These are phyloP conservation scores for Apis florea DNA, from an alignment of 1,140 invertebrate species.

Conservation along the genomic window DNA sequence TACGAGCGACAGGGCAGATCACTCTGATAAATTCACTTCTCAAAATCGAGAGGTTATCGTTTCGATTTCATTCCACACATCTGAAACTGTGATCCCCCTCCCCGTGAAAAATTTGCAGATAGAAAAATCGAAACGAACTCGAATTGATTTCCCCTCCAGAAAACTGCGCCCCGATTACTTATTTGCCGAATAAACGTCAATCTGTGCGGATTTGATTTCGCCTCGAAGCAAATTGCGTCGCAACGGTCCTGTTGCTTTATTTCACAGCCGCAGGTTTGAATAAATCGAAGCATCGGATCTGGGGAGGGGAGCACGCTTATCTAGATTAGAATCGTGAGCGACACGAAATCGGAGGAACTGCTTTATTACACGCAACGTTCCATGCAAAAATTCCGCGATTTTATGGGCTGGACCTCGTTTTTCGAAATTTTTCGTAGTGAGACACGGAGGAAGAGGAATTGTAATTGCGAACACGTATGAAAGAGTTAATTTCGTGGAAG, in stretches of 20 bases:
- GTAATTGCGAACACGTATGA: too few species aligned
- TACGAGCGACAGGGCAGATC: background rate
- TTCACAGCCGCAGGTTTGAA: background rate
- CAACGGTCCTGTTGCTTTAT: background rate
- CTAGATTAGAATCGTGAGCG: background rate
- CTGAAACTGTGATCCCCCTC: background rate
- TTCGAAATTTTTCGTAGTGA: too few species aligned
- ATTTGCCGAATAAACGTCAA: slow-evolving; percentile 32
- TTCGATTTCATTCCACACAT: too few species aligned
- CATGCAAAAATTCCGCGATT: background rate
- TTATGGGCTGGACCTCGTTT: background rate
- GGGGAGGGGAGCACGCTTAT: background rate
- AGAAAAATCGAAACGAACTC: background rate
- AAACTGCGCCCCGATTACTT: slow-evolving; percentile 11
- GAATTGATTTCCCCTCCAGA: slow-evolving; percentile 13
- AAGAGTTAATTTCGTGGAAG: too few species aligned
- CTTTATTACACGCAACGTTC: background rate
- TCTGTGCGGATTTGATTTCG: background rate
- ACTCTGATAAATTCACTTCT: background rate
- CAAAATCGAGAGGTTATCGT: background rate
- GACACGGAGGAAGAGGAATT: too few species aligned
- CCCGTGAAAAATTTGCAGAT: background rate
- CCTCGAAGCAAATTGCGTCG: background rate
- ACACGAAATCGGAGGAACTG: background rate
- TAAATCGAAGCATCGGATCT: background rate